Percentiles rank a stretch among this genome's conserved stretches.
Conservation (phyloP, 2,797 vertebrate genomes). For the Spondyliosoma cantharus region DNA sequence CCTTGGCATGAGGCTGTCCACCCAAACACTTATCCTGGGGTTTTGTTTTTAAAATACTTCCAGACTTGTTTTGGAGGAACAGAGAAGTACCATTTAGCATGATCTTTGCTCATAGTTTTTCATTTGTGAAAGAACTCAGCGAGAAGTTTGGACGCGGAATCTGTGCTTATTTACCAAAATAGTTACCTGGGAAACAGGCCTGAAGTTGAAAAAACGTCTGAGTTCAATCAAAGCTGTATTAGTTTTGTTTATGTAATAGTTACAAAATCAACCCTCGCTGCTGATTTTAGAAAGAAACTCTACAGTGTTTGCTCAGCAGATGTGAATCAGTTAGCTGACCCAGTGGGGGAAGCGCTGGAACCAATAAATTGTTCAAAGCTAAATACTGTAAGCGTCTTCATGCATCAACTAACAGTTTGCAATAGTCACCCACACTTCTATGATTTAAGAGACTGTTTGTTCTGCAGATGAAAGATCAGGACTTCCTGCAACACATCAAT, state of each 20-base stretch:
- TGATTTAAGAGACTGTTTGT: constrained; percentile 50
- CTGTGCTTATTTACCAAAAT: constrained; percentile 68
- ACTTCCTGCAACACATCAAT: constrained; percentile 48
- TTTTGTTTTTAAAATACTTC: constrained; percentile 78
- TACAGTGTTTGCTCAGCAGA: constrained; percentile 57
- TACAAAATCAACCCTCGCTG: constrained; percentile 50
- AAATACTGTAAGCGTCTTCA: constrained; percentile 42
- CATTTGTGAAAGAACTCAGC: constrained; percentile 61
- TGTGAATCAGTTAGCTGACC: constrained; percentile 58
- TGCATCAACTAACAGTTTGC: constrained; percentile 34
- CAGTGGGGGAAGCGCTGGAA: constrained; percentile 57
- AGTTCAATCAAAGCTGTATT: constrained; percentile 61
- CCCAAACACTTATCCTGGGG: constrained; percentile 69
- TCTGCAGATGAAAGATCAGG: constrained; percentile 52
- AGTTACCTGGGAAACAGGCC: constrained; percentile 61
- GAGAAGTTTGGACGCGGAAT: constrained; percentile 52
- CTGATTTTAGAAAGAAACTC: constrained; percentile 60
- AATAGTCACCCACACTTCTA: constrained; percentile 22
- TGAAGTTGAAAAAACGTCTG: constrained; percentile 36
- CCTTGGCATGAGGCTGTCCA: constrained; percentile 68
- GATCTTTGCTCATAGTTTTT: constrained; percentile 62
- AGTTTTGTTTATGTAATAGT: constrained; percentile 56
- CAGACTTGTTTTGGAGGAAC: constrained; percentile 73
- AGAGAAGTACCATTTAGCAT: constrained; percentile 56
- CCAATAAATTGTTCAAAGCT: constrained; percentile 64